Conservation (phyloP, 2,888 invertebrate species). For the Ornithoptera priamus region DNA sequence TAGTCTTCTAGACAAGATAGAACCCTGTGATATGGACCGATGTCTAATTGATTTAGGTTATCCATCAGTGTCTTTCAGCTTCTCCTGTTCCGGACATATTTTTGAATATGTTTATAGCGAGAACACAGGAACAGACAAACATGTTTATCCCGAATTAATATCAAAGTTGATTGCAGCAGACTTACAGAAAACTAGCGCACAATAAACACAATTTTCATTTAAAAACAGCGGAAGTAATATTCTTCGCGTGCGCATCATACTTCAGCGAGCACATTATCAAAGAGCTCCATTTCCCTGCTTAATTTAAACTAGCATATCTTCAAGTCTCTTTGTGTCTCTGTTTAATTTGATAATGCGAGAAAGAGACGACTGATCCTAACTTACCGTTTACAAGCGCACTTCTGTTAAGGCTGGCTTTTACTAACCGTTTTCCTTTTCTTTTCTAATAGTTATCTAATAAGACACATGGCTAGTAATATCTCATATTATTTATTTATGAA, state of each 20-base stretch:
- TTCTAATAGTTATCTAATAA: too few relatives aligned
- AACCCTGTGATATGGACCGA: too few relatives aligned
- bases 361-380: slow-evolving; percentile 28
- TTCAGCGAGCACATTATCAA: slow-evolving; percentile 33
- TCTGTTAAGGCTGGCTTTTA: slow-evolving; percentile 31
- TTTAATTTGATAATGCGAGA: slow-evolving; percentile 24
- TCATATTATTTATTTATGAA: too few relatives aligned
- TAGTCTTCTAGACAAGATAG: too few relatives aligned
- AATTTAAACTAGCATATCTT: slow-evolving; percentile 32
- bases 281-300: slow-evolving; percentile 31
- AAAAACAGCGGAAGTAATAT: slow-evolving; percentile 13
- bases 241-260: slow-evolving; percentile 13
- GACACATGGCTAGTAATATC: too few relatives aligned
- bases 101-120: too few relatives aligned
- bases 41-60: too few relatives aligned
- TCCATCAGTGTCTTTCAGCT: too few relatives aligned
- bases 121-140: too few relatives aligned
- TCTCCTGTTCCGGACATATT: too few relatives aligned
- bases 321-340: slow-evolving; percentile 32
- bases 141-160: too few relatives aligned
- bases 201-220: slow-evolving; percentile 8
- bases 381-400: slow-evolving; percentile 31
- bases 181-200: neutral
- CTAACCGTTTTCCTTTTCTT: neutral
- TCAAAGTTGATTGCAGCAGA: too few relatives aligned